Base-by-base conservation (phyloP, 2,797 vertebrate species). In the Tachyglossus aculeatus region DNA sequence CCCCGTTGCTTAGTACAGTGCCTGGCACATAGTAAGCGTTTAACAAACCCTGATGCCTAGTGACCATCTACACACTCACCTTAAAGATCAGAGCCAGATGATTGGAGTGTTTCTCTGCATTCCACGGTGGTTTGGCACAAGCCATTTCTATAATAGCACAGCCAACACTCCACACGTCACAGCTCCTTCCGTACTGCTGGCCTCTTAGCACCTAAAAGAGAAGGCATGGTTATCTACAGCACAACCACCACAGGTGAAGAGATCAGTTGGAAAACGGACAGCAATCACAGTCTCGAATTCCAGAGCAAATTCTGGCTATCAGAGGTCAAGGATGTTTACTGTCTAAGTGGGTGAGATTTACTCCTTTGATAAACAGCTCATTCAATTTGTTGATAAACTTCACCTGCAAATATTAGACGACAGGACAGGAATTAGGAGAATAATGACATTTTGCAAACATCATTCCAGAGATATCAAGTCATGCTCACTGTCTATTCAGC, bases 71-170 rank as follows among this genome's bases (percentile, higher is more conserved):
- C 40, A 55, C 2, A 60, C 37, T 85, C 82, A 96, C 96, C 94
- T 96, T 96, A 86, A 96, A 96, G 89, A 96, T 96, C 70, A 96
- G 90, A 51, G 96, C 96, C 78, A 96, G 93, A 83, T 96, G 96
- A 88, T 96, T 96, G 47, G 96, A 96, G 87, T 96, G 96, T 74
- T 96, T 96, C 74, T 96, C 95, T 13, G 96, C 96, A 1, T 96
- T 96, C 96, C 96, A 96, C 1, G 96, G 96, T 22, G 96, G 96
- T 84, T 96, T 96, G 78, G 95, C 95, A 82, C 96, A 96, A 56
- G 95, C 94, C 95, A 96, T 96, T 88, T 96, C 96, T 75, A 96
- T 96, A 65, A 96, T 91, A 82, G 94, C 94, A 74, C 96, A 96
- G 69, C 96, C 96, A 51, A 95, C 94, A 0, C 96, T 96, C 96